Percentiles rank a stretch among this genome's conserved stretches.
phyloP scores from a whole-genome alignment of 2,797 vertebrate species.

The Coendou prehensilis region DNA sequence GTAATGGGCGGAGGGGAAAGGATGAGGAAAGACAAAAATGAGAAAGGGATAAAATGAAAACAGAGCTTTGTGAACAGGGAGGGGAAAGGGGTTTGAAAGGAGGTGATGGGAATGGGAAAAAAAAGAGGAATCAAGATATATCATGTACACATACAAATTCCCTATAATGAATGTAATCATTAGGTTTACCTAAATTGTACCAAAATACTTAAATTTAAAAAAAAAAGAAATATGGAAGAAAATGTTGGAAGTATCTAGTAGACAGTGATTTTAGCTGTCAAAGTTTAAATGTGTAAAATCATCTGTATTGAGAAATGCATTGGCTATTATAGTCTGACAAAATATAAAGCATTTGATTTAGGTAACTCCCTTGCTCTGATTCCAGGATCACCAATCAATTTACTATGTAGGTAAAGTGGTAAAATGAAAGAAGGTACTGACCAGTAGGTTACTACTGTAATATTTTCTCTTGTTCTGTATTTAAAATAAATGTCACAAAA shows the following conservation, averaged over 20 bases:
- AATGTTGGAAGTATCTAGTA: neutral
- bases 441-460: neutral
- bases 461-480: constrained; percentile 26
- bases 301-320: neutral
- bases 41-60: too few relatives aligned
- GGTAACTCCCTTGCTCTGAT: neutral
- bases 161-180: too few relatives aligned
- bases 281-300: neutral
- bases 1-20: too few relatives aligned
- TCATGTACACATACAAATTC: too few relatives aligned
- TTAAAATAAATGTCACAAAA: constrained; percentile 41
- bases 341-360: neutral
- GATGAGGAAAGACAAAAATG: too few relatives aligned
- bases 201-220: neutral
- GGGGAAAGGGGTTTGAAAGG: too few relatives aligned
- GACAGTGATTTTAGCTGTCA: neutral
- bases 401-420: neutral
- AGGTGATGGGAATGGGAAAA: too few relatives aligned
- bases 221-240: neutral
- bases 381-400: neutral
- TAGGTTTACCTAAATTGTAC: too few relatives aligned
- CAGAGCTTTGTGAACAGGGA: too few relatives aligned
- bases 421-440: neutral
- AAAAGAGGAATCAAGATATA: too few relatives aligned
- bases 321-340: neutral